phyloP scores from a whole-genome alignment of 2,888 invertebrate species.

The Rotaria sp. region DNA sequence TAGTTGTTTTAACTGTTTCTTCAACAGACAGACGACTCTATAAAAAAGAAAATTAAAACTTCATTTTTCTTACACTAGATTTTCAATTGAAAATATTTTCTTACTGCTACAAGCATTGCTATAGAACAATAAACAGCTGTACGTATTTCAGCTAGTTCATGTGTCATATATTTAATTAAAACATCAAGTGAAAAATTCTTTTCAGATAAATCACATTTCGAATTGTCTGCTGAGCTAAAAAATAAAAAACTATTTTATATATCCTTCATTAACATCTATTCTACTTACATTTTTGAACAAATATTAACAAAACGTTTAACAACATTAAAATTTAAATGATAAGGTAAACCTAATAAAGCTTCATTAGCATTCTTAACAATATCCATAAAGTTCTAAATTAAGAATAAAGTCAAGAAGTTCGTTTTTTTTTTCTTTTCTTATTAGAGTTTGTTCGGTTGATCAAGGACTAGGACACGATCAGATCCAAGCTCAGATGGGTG shows the following conservation, averaged over 20 bases:
- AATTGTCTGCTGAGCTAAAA: neutral
- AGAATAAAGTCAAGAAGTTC: neutral
- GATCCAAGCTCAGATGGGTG: too few relatives aligned
- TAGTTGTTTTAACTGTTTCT: neutral
- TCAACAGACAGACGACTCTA: conserved; percentile 14
- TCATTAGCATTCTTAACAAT: neutral
- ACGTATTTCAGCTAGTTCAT: conserved; percentile 12
- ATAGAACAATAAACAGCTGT: neutral
- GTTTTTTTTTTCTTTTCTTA: neutral
- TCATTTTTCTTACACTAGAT: neutral
- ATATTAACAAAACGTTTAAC: conserved; percentile 4
- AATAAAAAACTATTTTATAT: neutral
- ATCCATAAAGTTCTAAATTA: neutral
- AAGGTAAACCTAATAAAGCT: conserved; percentile 8
- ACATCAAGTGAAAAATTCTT: neutral
- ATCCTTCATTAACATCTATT: neutral
- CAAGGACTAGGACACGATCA: too few relatives aligned
- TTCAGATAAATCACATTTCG: neutral
- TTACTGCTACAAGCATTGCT: neutral
- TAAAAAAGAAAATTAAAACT: neutral
- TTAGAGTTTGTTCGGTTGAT: too few relatives aligned
- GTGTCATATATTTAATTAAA: conserved; percentile 8
- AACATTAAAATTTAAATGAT: conserved; percentile 24
- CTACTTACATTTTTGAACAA: neutral
- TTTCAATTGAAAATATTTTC: neutral